Evolutionary conservation across 2,113 vertebrate genomes (phyloP).

Genomic region (Macrotus californicus): DNA sequence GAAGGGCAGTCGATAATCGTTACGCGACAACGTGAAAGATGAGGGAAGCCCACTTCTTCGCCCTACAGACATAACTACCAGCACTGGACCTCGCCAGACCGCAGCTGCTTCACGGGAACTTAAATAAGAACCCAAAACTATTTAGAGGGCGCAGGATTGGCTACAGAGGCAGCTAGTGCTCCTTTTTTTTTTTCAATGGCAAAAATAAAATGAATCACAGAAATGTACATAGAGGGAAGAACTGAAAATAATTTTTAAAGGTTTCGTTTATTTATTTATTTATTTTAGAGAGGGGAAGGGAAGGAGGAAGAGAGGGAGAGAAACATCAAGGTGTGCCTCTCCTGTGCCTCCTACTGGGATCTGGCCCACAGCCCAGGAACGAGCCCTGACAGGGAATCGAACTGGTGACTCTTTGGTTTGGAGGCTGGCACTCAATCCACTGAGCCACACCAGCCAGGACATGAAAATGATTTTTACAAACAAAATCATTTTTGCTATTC

Average conservation of each 20-base stretch:
- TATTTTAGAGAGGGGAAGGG: no score
- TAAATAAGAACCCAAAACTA: background rate
- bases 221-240: background rate
- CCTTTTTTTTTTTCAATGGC: background rate
- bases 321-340: no score
- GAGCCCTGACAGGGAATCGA: no score
- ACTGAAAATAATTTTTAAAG: background rate
- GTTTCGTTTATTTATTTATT: no score
- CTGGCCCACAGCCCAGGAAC: no score
- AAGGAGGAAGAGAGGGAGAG: no score
- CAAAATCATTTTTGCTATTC: background rate
- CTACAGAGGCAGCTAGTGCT: background rate
- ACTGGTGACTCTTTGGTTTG: no score
- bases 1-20: background rate
- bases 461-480: background rate
- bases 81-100: background rate
- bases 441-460: no score
- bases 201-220: background rate
- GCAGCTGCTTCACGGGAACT: background rate
- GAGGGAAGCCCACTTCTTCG: slow-evolving; percentile 38
- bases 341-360: no score
- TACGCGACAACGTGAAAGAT: slow-evolving; percentile 29
- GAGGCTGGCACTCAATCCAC: no score
- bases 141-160: background rate
- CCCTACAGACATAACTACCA: background rate